Percentiles rank a stretch among this genome's conserved stretches.
These are phyloP conservation scores for Drosophila meridiana DNA, from an alignment of 2,888 invertebrate species.

Conservation along the genomic window DNA sequence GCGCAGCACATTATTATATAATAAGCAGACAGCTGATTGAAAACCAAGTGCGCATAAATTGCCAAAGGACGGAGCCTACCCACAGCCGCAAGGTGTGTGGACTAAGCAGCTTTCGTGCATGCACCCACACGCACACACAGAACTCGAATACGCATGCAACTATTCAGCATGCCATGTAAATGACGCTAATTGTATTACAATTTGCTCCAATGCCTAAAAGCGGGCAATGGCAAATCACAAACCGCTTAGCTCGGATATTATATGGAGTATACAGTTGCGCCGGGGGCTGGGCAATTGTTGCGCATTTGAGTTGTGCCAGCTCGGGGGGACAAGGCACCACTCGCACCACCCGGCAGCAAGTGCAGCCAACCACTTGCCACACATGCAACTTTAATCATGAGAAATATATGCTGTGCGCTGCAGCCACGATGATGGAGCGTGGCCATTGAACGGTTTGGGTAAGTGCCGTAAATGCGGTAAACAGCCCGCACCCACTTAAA, in stretches of 20 bases:
- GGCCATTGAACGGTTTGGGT: conserved; percentile 19
- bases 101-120: conserved; percentile 61
- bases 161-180: conserved; percentile 63
- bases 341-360: conserved; percentile 4
- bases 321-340: neutral
- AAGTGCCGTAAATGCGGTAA: conserved; percentile 26
- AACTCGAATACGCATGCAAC: conserved; percentile 26
- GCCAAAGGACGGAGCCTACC: conserved; percentile 9
- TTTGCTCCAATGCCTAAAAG: conserved; percentile 76
- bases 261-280: conserved; percentile 23
- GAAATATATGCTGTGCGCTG: conserved; percentile 41
- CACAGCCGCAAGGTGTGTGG: conserved; percentile 39
- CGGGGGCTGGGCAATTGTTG: conserved; percentile 50
- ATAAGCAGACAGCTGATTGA: conserved; percentile 75
- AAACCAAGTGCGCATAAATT: conserved; percentile 41
- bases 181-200: conserved; percentile 80
- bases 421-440: conserved; percentile 37
- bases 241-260: conserved; percentile 71
- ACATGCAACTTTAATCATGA: conserved; percentile 64
- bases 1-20: conserved; percentile 68
- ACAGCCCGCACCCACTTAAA: conserved; percentile 31
- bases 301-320: conserved; percentile 27
- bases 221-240: conserved; percentile 72
- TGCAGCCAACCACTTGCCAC: conserved; percentile 47
- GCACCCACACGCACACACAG: conserved; percentile 2